phyloP scores from a whole-genome alignment of 2,797 vertebrate genomes.

The Coregonus ussuriensis region DNA sequence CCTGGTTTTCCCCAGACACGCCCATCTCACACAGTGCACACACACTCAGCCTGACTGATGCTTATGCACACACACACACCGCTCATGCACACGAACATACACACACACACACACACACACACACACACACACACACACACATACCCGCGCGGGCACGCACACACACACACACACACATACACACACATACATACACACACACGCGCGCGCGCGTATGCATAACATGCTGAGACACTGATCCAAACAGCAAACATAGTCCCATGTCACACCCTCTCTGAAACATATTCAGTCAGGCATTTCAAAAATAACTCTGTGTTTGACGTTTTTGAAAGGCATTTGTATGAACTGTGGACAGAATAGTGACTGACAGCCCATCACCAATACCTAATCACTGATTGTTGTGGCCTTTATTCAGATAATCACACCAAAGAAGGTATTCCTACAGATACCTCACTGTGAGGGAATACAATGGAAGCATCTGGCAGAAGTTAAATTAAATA shows the following conservation, averaged over 20 bases:
- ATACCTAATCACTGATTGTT: background rate
- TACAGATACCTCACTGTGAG: background rate
- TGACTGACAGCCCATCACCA: slow-evolving; percentile 1
- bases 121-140: slow-evolving; percentile 22
- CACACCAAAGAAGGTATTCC: background rate
- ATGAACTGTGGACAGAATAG: background rate
- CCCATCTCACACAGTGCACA: background rate
- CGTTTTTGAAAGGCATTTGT: background rate
- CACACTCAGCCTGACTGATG: background rate
- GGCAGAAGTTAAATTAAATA: background rate
- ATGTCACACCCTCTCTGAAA: slow-evolving; percentile 39
- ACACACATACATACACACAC: slow-evolving; percentile 16
- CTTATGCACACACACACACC: slow-evolving; percentile 16
- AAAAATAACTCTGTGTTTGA: slow-evolving; percentile 20
- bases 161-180: background rate
- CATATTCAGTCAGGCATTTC: slow-evolving; percentile 23
- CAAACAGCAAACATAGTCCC: background rate
- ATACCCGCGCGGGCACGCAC: slow-evolving; percentile 1
- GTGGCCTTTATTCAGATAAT: slow-evolving; percentile 11
- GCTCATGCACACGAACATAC: slow-evolving; percentile 7
- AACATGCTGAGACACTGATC: background rate
- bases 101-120: slow-evolving; percentile 20
- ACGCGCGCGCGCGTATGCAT: slow-evolving; percentile 1
- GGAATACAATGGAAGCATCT: background rate
- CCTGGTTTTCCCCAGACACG: slow-evolving; percentile 29